Conservation (phyloP, 2,797 vertebrate species). For the Natrix natrix region DNA sequence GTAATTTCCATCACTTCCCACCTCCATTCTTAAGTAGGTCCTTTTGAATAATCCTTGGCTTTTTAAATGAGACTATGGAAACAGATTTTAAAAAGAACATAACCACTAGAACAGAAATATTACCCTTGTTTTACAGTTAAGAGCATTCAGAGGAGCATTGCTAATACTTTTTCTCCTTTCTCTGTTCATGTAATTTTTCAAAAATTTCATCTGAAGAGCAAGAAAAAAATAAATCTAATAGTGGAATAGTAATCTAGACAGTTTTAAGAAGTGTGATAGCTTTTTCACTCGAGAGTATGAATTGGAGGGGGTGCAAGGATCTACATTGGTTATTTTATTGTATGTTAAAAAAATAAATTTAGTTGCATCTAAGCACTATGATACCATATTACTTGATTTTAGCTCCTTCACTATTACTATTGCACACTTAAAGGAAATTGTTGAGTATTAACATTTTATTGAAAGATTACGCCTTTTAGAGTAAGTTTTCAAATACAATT, state of each 20-base stretch:
- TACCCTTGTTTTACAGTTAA: constrained; percentile 69
- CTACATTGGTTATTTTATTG: constrained; percentile 48
- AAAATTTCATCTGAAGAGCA: constrained; percentile 66
- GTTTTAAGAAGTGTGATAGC: constrained; percentile 74
- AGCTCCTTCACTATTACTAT: constrained; percentile 42
- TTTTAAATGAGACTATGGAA: constrained; percentile 70
- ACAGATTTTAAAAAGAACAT: constrained; percentile 67
- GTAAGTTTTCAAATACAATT: constrained; percentile 20
- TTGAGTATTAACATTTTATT: constrained; percentile 8
- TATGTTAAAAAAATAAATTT: not conserved
- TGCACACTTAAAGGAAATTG: not conserved
- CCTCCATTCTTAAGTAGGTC: constrained; percentile 46
- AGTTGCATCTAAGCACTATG: constrained; percentile 5
- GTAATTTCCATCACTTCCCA: constrained; percentile 36
- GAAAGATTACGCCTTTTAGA: constrained; percentile 13
- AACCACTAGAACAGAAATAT: constrained; percentile 65
- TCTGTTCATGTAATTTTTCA: constrained; percentile 72
- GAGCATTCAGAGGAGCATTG: constrained; percentile 67
- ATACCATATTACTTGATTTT: constrained; percentile 10
- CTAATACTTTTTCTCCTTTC: constrained; percentile 72
- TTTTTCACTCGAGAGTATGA: not conserved
- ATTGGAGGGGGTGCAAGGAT: constrained; percentile 23
- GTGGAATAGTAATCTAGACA: constrained; percentile 66
- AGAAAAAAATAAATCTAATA: constrained; percentile 65
- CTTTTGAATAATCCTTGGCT: constrained; percentile 61